phyloP scores from a whole-genome alignment of 2,888 invertebrate genomes.

The Caradrina clavipalpis region DNA sequence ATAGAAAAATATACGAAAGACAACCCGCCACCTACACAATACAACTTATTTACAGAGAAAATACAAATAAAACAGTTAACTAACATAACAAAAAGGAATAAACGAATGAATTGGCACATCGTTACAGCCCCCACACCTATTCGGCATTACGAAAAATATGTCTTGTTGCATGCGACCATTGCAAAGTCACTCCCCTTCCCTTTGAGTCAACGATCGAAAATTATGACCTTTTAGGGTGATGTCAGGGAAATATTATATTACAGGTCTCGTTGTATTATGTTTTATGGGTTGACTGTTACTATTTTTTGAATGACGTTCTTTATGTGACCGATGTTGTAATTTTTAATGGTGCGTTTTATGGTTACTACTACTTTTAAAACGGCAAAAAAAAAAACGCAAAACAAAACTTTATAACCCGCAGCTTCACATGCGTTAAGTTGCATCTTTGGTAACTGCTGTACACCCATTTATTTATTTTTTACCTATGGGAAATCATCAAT shows the following conservation, averaged over 20 bases:
- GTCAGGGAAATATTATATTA: conserved; percentile 40
- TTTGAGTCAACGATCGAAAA: conserved; percentile 78
- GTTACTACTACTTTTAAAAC: conserved; percentile 1
- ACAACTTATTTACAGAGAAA: conserved; percentile 41
- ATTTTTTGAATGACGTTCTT: conserved; percentile 20
- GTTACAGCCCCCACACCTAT: conserved; percentile 73
- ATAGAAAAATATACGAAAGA: conserved; percentile 1
- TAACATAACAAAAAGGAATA: conserved; percentile 50
- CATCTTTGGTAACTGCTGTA: too few species aligned
- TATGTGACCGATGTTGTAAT: conserved; percentile 22
- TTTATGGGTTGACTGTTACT: conserved; percentile 28
- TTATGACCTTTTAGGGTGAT: conserved; percentile 77
- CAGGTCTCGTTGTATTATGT: conserved; percentile 30
- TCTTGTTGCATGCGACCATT: conserved; percentile 80
- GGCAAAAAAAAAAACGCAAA: too few species aligned
- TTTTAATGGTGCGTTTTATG: conserved; percentile 19
- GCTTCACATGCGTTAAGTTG: too few species aligned
- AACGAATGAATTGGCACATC: conserved; percentile 70
- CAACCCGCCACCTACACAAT: conserved; percentile 31
- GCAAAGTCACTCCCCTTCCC: conserved; percentile 80
- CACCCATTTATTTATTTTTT: too few species aligned
- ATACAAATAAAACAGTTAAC: conserved; percentile 42
- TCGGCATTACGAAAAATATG: conserved; percentile 79
- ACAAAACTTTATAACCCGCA: too few species aligned
- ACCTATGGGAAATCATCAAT: too few species aligned